Conservation (phyloP, 2,113 vertebrate species). For the Charina bottae region DNA sequence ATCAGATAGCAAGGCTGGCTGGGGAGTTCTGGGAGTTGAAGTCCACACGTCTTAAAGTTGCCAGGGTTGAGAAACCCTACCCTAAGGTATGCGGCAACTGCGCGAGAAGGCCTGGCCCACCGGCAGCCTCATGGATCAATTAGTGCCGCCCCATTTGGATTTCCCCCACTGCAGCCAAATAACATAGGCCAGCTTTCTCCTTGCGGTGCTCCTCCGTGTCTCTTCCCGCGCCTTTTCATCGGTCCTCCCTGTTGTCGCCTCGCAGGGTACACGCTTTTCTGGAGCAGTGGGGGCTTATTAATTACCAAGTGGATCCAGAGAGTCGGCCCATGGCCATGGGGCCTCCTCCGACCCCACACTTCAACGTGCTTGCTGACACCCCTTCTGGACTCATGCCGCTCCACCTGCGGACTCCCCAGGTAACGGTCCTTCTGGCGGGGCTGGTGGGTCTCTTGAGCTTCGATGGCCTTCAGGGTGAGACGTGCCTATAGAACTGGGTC, state of each 20-base stretch:
- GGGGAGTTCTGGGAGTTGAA: too few species aligned
- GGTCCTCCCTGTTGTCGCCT: rapidly evolving
- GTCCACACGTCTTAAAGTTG: too few species aligned
- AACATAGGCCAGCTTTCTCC: not conserved
- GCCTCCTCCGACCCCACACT: slow-evolving; percentile 95
- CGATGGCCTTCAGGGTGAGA: not conserved
- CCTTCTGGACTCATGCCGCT: slow-evolving; percentile 94
- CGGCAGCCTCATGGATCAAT: not conserved
- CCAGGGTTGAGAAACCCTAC: not conserved
- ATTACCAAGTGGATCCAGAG: slow-evolving; percentile 97
- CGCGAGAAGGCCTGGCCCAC: not conserved
- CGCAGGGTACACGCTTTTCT: slow-evolving; percentile 92
- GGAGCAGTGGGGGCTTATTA: slow-evolving; percentile 98
- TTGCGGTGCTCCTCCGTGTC: rapidly evolving
- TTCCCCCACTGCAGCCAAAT: not conserved
- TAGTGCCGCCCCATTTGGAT: not conserved
- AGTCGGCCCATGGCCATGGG: slow-evolving; percentile 95
- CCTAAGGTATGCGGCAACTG: too few species aligned
- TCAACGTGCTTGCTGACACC: slow-evolving; percentile 93
- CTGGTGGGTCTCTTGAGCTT: too few species aligned
- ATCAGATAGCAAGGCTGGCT: too few species aligned
- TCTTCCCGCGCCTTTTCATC: rapidly evolving
- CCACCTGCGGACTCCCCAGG: slow-evolving; percentile 92
- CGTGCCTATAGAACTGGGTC: not conserved
- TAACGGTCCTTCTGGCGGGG: slow-evolving; percentile 46